Evolutionary conservation across 2,113 vertebrate genomes (phyloP).

Genomic region (Cyprinodon variegatus): DNA sequence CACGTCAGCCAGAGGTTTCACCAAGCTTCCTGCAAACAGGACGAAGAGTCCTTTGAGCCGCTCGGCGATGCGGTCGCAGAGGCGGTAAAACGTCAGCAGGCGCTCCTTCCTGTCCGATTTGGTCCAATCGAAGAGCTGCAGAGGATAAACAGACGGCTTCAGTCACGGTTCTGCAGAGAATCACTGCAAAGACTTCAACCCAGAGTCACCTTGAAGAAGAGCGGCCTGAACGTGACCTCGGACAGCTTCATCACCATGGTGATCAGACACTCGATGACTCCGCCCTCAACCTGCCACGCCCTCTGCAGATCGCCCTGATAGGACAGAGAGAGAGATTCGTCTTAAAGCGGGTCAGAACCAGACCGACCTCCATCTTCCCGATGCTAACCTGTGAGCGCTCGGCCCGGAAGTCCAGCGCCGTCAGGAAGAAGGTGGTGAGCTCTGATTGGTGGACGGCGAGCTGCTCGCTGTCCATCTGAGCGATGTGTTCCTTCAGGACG

Average conservation of each 20-base stretch:
- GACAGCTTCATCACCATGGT: slow-evolving; percentile 96
- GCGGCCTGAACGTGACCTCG: slow-evolving; percentile 91
- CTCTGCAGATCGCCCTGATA: slow-evolving; percentile 85
- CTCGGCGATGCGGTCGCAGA: slow-evolving; percentile 84
- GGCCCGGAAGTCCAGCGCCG: slow-evolving; percentile 87
- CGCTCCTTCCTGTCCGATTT: slow-evolving; percentile 85
- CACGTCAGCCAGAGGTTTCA: slow-evolving; percentile 88
- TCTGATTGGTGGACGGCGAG: slow-evolving; percentile 88
- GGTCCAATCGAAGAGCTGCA: slow-evolving; percentile 93
- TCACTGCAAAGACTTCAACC: background rate
- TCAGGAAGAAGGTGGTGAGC: slow-evolving; percentile 90
- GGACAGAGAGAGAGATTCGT: background rate
- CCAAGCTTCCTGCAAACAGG: slow-evolving; percentile 92
- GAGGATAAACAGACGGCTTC: background rate
- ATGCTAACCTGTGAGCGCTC: slow-evolving; percentile 83
- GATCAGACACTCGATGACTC: slow-evolving; percentile 87
- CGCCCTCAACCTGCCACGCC: slow-evolving; percentile 82
- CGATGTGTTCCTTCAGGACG: slow-evolving; percentile 89
- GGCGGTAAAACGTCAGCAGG: slow-evolving; percentile 88
- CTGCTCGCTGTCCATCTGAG: slow-evolving; percentile 86
- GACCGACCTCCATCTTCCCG: background rate
- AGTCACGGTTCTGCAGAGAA: background rate
- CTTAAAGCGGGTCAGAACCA: background rate
- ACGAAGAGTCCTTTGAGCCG: slow-evolving; percentile 92
- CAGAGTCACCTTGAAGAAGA: slow-evolving; percentile 92